A percentile compares a stretch with the other conserved stretches of the same genome.
Evolutionary conservation across 2,888 invertebrate species (phyloP).

Genomic region (Schrankia costaestrigalis): DNA sequence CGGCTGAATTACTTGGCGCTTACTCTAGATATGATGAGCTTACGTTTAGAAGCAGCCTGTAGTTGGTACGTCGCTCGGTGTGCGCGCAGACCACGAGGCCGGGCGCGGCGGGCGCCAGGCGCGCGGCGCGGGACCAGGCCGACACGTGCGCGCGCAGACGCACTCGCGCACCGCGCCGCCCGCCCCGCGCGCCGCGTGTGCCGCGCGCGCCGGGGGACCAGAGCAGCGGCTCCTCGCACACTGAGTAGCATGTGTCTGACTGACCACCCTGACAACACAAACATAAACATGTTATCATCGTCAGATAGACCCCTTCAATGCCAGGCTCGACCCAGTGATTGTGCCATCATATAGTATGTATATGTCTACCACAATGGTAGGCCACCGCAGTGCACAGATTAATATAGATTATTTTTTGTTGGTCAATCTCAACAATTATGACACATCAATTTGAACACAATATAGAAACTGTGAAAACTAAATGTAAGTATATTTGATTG

Average conservation of each 20-base stretch:
- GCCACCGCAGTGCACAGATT: too few relatives aligned
- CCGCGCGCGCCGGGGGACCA: constrained; percentile 73
- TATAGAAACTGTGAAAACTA: too few relatives aligned
- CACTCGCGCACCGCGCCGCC: constrained; percentile 36
- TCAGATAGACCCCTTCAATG: too few relatives aligned
- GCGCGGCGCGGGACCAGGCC: constrained; percentile 70
- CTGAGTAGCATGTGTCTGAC: constrained; percentile 81
- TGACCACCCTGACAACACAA: constrained; percentile 76
- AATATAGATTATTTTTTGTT: too few relatives aligned
- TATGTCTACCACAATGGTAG: too few relatives aligned
- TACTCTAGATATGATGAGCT: constrained; percentile 23
- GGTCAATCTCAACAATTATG: too few relatives aligned
- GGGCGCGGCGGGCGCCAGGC: constrained; percentile 86
- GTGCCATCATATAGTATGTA: too few relatives aligned
- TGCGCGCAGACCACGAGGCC: constrained; percentile 88
- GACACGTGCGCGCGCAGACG: constrained; percentile 49
- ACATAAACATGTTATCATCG: not conserved
- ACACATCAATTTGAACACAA: too few relatives aligned
- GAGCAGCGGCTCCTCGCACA: constrained; percentile 83
- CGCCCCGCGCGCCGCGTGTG: too few relatives aligned
- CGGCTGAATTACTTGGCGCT: too few relatives aligned
- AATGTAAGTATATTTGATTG: too few relatives aligned
- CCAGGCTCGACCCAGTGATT: too few relatives aligned
- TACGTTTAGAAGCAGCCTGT: constrained; percentile 85
- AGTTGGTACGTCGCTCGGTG: constrained; percentile 85